Conservation (phyloP, 1,140 invertebrate species). For the Zaprionus capensis region DNA sequence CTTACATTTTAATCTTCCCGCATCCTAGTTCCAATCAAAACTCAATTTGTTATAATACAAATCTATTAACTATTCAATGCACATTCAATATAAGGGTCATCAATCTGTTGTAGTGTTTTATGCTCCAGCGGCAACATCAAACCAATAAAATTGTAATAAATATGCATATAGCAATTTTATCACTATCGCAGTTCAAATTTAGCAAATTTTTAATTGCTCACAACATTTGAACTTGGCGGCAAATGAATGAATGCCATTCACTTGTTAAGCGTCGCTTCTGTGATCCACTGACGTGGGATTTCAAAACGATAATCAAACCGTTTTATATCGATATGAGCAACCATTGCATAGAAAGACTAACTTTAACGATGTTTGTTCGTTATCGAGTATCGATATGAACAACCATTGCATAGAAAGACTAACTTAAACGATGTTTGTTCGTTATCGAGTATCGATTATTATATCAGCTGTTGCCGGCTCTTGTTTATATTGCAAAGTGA, state of each 20-base stretch:
- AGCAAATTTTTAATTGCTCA: background rate
- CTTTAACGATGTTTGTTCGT: too few species aligned
- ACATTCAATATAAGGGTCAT: conserved; percentile 42
- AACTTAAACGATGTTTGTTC: too few species aligned
- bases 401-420: too few species aligned
- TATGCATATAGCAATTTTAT: conserved; percentile 19
- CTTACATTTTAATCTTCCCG: conserved; percentile 44
- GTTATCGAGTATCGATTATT: background rate
- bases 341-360: too few species aligned
- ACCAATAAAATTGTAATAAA: conserved; percentile 52
- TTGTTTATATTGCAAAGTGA: conserved; percentile 37
- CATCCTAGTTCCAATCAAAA: conserved; percentile 67
- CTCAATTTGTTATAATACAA: conserved; percentile 79
- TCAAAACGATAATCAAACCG: too few species aligned
- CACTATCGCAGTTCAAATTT: background rate
- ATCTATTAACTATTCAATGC: conserved; percentile 60
- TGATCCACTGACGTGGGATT: too few species aligned
- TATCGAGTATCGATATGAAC: background rate
- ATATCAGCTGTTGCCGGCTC: conserved; percentile 50
- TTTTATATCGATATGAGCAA: too few species aligned
- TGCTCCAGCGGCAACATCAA: conserved; percentile 54
- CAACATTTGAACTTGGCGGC: conserved; percentile 25
- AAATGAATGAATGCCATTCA: conserved; percentile 2
- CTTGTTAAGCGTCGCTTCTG: background rate
- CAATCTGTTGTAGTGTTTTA: conserved; percentile 11